Evolutionary conservation across 2,113 vertebrate genomes (phyloP), one percentile per base, ranked within the genome.

Genomic region (Sula dactylatra): DNA sequence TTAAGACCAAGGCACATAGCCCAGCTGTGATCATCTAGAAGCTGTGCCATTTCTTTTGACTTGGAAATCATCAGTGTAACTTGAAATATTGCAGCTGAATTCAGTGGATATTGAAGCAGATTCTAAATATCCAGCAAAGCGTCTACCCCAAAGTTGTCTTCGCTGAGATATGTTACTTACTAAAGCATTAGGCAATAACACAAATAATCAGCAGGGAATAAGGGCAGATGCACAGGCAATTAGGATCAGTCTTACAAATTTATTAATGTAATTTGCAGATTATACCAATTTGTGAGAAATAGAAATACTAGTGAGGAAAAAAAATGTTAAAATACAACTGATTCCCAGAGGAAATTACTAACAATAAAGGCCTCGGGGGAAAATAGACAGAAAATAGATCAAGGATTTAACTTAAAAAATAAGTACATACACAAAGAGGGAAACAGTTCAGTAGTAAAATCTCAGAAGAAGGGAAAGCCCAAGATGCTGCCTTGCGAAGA

Each of bases 221-320:
- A 45, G 58, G 90, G 40, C 76, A 93, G 77, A 85, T 67, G 31
- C 77, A 93, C 36, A 65, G 55, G 55, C 44, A 88, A 67, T 92
- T 93, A 94, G 44, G 50, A 87, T 45, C 11, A 50, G 58, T 74
- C 58, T 66, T 85, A 90, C 29, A 90, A 80, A 90, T 95, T 66
- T 90, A 82, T 92, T 95, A 77, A 91, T 67, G 38, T 17, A 83
- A 80, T 93, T 93, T 95, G 21, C 22, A 78, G 62, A 89, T 87
- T 65, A 66, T 78, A 88, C 4, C 11, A 18, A 24, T 85, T 70
- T 81, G n/a, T 85, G 67, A 88, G 71, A 93, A 73, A 87, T 31
- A 82, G 36, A 93, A 87, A 91, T 50, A 73, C 15, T 34, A 80
- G 20, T 59, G 71, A 83, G 45, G 9, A 55, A 61, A 69, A 67